Conservation (phyloP, 2,113 vertebrate species). For the Dendropsophus ebraccatus region DNA sequence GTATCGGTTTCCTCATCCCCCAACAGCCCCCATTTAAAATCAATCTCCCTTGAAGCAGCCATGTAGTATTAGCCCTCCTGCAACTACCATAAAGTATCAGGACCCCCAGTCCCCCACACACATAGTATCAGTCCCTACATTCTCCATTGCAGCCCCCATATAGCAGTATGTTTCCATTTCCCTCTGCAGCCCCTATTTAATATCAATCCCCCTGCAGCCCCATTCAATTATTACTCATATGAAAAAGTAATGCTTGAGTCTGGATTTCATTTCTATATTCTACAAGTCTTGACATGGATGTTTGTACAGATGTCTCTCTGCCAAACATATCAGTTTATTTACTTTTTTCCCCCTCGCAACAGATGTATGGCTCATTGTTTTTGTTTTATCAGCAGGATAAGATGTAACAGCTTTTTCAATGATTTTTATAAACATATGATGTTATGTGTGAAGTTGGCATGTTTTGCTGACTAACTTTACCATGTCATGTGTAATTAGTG, state of each 20-base stretch:
- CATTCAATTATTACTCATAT: neutral
- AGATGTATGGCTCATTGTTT: neutral
- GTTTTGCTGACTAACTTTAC: neutral
- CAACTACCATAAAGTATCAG: too few relatives aligned
- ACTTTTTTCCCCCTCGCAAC: neutral
- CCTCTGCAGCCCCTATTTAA: too few relatives aligned
- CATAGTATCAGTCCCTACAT: too few relatives aligned
- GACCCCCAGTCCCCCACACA: too few relatives aligned
- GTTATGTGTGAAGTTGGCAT: neutral
- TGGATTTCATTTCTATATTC: slow-evolving; percentile 25
- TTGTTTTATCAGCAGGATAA: neutral
- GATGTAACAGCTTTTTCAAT: slow-evolving; percentile 30
- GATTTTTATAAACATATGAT: neutral
- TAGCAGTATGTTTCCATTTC: too few relatives aligned
- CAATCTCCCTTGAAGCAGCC: too few relatives aligned
- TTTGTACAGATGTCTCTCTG: slow-evolving; percentile 36
- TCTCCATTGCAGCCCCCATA: too few relatives aligned
- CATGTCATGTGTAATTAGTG: neutral
- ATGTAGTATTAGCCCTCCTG: too few relatives aligned
- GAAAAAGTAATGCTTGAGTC: neutral
- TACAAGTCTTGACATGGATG: slow-evolving; percentile 25
- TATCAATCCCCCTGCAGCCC: too few relatives aligned
- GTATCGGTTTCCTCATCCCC: too few relatives aligned
- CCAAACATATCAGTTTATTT: slow-evolving; percentile 38
- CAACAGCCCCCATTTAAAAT: too few relatives aligned